These are phyloP conservation scores for Drosophila paulistorum DNA, from an alignment of 1,140 invertebrate genomes.

Conservation along the genomic window DNA sequence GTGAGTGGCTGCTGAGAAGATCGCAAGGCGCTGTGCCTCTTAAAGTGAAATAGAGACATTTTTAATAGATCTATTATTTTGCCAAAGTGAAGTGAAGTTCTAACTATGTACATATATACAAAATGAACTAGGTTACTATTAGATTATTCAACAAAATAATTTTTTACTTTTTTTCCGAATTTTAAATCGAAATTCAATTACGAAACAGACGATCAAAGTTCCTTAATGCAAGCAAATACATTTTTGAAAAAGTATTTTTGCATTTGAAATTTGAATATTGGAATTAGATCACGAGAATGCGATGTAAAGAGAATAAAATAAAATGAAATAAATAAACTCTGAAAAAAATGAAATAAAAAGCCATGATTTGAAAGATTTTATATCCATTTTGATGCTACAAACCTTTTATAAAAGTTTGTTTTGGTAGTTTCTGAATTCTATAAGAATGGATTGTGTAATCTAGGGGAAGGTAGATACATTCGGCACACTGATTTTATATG, in stretches of 20 bases:
- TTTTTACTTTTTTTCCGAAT: not conserved
- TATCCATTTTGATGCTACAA: too few species aligned
- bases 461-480: too few species aligned
- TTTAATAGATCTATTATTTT: too few species aligned
- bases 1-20: not conserved
- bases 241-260: too few species aligned
- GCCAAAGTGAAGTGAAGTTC: not conserved
- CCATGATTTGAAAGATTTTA: too few species aligned
- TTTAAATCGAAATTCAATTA: not conserved
- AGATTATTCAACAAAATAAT: not conserved
- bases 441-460: too few species aligned
- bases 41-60: too few species aligned
- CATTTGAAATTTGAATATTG: not conserved
- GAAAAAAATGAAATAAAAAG: not conserved
- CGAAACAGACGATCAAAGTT: slow-evolving; percentile 2
- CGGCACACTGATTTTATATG: too few species aligned
- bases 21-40: not conserved
- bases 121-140: not conserved
- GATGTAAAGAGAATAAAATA: not conserved
- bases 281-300: not conserved
- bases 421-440: too few species aligned
- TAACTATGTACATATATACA: not conserved
- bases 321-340: not conserved
- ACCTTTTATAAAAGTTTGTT: too few species aligned
- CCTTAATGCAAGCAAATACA: not conserved